Base-by-base conservation (phyloP, 64 coral and sea anemone genomes). In the Stichodactyla helianthus region DNA sequence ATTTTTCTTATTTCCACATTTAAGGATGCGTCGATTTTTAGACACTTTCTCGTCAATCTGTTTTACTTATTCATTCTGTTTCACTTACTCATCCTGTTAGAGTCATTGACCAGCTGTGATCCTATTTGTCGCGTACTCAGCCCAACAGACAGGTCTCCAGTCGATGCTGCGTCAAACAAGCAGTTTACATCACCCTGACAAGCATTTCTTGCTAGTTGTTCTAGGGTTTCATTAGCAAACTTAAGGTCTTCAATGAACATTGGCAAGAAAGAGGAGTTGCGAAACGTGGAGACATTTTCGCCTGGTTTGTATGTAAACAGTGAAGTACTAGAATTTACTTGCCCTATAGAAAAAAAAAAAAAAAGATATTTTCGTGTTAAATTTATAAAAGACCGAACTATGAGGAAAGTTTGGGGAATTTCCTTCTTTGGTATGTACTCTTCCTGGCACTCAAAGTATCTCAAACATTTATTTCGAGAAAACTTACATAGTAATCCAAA, bases 401-500 rank as follows among this genome's bases (percentile, higher is more conserved):
- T 65, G 6, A n/a, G 8, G 6, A 65, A 65, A 8, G 14, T 60
- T 15, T 60, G 59, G 59, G 18, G 14, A 60, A 60, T 60, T 2
- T 13, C 14, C 14, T 15, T 60, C 2, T 13, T 15, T 15, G 35
- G 35, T 65, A 15, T 65, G 7, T 9, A 0, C 22, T 65, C 20
- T 23, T n/a, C 19, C 7, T 65, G 6, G 6, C 62, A 18, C 19
- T 22, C 1, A 65, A 22, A 6, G 1, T 65, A 8, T 22, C 8
- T 22, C 0, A 23, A 74, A 68, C 6, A 22, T 68, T 4, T 74
- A 13, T 74, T 31, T 12, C 27, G 35, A 74, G 25, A 76, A 79
- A 55, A 87, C 90, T 92, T 71, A 92, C 90, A 92, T 0, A 74
- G 18, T 25, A 87, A 83, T 22, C 90, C 90, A 84, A 92, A 92